Percentiles rank a stretch among this genome's conserved stretches.
Conservation (phyloP, 2,797 vertebrate species). For the Notolabrus celidotus region DNA sequence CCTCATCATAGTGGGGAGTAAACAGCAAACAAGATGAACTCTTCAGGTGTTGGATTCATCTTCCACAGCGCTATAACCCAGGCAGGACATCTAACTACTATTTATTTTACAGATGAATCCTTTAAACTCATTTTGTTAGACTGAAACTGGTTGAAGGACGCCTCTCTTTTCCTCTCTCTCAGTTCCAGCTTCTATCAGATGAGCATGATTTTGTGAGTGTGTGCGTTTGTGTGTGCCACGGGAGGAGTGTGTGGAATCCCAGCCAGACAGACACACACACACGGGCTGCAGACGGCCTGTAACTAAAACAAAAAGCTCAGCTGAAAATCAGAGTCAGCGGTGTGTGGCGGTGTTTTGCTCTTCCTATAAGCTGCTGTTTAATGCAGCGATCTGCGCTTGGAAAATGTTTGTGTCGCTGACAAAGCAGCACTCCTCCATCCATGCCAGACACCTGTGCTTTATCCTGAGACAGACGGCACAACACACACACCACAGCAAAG, state of each 20-base stretch:
- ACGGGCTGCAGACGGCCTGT: slow-evolving; percentile 13
- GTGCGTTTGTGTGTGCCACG: not conserved
- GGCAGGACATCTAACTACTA: too few species aligned
- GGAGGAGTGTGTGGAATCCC: not conserved
- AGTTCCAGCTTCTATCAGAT: not conserved
- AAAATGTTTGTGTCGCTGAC: slow-evolving; percentile 52
- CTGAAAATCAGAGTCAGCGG: slow-evolving; percentile 51
- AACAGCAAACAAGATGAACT: too few species aligned
- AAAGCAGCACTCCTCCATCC: slow-evolving; percentile 30
- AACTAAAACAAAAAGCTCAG: slow-evolving; percentile 52
- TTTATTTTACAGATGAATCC: too few species aligned
- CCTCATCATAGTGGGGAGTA: too few species aligned
- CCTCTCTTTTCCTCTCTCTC: not conserved
- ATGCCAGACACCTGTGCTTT: slow-evolving; percentile 33
- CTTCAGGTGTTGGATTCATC: too few species aligned
- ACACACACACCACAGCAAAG: not conserved
- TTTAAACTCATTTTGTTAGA: not conserved
- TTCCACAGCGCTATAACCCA: too few species aligned
- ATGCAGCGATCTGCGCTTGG: slow-evolving; percentile 41
- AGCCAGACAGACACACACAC: not conserved
- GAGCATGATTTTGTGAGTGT: slow-evolving; percentile 3
- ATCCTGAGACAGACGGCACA: slow-evolving; percentile 7
- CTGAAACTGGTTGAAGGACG: not conserved
- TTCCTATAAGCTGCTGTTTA: slow-evolving; percentile 35
- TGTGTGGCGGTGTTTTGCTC: slow-evolving; percentile 29